Percentiles rank a stretch among this genome's conserved stretches.
Conservation (phyloP, 2,888 invertebrate species). For the Beris morrisii region DNA sequence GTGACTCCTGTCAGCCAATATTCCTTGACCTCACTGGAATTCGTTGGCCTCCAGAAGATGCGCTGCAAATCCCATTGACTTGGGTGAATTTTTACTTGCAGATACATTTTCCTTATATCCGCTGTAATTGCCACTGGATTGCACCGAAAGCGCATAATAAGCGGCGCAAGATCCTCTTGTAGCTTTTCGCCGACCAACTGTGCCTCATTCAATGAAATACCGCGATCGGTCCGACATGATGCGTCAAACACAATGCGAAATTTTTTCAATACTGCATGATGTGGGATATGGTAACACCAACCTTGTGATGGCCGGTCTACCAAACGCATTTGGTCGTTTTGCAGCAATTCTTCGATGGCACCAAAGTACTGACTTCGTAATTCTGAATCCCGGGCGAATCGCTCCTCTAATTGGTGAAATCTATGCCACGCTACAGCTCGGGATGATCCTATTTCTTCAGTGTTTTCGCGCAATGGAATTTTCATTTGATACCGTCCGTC, state of each 20-base stretch:
- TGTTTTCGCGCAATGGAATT: not conserved
- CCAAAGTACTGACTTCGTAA: not conserved
- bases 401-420: not conserved
- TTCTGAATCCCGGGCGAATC: not conserved
- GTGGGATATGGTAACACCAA: not conserved
- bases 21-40: not conserved
- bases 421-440: not conserved
- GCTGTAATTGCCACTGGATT: too few relatives aligned
- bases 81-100: too few relatives aligned
- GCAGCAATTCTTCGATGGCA: too few relatives aligned
- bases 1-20: not conserved
- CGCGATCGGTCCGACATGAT: not conserved
- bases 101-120: too few relatives aligned
- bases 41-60: not conserved
- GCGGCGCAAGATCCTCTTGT: not conserved
- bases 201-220: not conserved
- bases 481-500: not conserved
- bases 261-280: not conserved
- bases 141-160: not conserved
- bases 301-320: too few relatives aligned
- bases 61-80: not conserved
- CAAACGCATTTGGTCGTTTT: too few relatives aligned
- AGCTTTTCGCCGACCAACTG: conserved; percentile 1
- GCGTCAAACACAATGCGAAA: not conserved
- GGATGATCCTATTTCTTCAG: not conserved